phyloP scores from a whole-genome alignment of 2,797 vertebrate genomes.

The Anabas testudineus region DNA sequence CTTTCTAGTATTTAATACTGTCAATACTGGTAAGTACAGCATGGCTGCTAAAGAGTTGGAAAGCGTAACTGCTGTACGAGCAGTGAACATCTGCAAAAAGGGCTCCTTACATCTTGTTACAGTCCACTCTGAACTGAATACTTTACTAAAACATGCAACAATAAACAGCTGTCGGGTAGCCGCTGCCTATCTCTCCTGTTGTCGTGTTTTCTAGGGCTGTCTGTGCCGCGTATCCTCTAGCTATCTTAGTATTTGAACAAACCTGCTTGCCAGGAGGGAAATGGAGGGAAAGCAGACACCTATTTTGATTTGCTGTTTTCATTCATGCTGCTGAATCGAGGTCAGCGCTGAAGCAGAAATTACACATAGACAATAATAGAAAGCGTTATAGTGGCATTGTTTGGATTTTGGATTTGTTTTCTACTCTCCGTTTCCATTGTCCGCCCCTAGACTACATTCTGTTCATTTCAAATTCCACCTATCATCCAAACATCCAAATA shows the following conservation, averaged over 20 bases:
- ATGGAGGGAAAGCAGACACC: conserved; percentile 1
- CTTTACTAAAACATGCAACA: background rate
- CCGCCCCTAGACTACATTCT: conserved; percentile 13
- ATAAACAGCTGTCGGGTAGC: background rate
- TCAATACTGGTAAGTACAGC: background rate
- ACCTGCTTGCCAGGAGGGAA: conserved; percentile 12
- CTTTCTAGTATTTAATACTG: background rate
- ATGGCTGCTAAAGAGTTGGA: background rate
- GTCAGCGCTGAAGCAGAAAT: conserved; percentile 30
- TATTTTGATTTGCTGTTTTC: conserved; percentile 41
- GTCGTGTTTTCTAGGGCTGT: conserved; percentile 10
- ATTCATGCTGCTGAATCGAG: conserved; percentile 31
- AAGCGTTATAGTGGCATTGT: conserved; percentile 1
- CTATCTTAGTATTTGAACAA: conserved; percentile 16
- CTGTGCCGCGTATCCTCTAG: conserved; percentile 7
- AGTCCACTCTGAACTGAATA: background rate
- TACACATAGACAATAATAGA: background rate
- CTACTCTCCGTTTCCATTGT: conserved; percentile 10
- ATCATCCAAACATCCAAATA: too few species aligned
- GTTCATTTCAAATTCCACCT: conserved; percentile 1
- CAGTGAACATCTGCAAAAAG: background rate
- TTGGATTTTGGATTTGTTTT: conserved; percentile 18
- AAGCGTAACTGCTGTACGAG: background rate
- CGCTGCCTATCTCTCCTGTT: conserved; percentile 2
- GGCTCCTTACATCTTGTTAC: background rate